Percentiles rank a stretch among this genome's conserved stretches.
These are phyloP conservation scores for Phodopus roborovskii DNA, from an alignment of 2,113 vertebrate genomes.

Conservation along the genomic window DNA sequence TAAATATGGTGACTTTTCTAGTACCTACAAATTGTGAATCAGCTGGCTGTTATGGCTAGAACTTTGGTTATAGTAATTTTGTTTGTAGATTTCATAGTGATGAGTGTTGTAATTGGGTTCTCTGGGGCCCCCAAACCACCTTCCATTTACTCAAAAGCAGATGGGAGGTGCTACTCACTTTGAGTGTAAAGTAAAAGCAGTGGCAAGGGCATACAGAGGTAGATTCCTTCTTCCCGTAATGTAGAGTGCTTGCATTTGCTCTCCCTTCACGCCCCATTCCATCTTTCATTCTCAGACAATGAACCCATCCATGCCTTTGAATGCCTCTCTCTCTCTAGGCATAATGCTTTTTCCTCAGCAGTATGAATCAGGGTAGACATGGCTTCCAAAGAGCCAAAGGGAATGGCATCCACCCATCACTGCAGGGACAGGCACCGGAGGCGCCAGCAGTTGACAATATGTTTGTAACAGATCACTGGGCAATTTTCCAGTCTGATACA, in stretches of 20 bases:
- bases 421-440: constrained; percentile 37
- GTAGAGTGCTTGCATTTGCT: accelerated
- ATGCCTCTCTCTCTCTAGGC: neutral
- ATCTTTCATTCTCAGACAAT: constrained; percentile 10
- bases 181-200: neutral
- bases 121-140: neutral
- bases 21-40: neutral
- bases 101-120: neutral
- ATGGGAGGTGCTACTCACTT: neutral
- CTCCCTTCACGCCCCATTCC: neutral
- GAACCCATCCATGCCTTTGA: neutral
- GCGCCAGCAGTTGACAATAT: constrained; percentile 72
- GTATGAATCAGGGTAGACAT: neutral
- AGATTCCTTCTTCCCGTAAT: accelerated
- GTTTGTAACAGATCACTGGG: constrained; percentile 79
- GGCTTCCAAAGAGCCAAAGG: constrained; percentile 71
- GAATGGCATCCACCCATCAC: constrained; percentile 65
- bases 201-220: neutral
- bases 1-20: neutral
- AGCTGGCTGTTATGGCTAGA: neutral
- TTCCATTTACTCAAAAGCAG: neutral
- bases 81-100: neutral
- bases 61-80: neutral
- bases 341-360: neutral
- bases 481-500: constrained; percentile 79